Evolutionary conservation across 2,113 vertebrate genomes (phyloP).

Genomic region (Lathamus discolor): DNA sequence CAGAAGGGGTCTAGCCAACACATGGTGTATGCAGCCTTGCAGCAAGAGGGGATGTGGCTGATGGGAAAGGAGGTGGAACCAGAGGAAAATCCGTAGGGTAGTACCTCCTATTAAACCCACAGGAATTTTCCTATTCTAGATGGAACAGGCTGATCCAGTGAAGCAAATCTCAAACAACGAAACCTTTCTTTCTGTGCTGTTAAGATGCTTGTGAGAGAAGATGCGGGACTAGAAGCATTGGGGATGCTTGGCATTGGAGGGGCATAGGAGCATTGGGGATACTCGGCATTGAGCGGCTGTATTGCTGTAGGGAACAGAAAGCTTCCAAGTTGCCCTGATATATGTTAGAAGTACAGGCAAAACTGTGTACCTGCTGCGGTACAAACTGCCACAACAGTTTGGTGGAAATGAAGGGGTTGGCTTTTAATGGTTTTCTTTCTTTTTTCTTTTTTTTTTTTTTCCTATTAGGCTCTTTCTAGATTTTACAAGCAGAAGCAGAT

Average conservation of each 20-base stretch:
- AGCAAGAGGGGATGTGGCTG: conserved; percentile 59
- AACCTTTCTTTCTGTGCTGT: background rate
- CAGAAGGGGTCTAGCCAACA: conserved; percentile 61
- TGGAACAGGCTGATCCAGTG: conserved; percentile 30
- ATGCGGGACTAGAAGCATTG: background rate
- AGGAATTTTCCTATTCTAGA: conserved; percentile 60
- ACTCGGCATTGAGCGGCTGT: background rate
- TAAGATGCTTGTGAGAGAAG: background rate
- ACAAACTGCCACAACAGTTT: background rate
- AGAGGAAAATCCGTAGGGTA: conserved; percentile 54
- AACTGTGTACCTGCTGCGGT: background rate
- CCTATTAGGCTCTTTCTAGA: background rate
- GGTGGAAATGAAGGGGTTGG: background rate
- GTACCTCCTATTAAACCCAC: conserved; percentile 54
- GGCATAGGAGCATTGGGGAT: background rate
- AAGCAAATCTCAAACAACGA: background rate
- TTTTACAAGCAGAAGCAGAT: conserved; percentile 52
- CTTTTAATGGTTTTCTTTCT: background rate
- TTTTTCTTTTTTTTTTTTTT: background rate
- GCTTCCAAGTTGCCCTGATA: background rate
- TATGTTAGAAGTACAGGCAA: background rate
- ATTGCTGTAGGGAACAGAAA: background rate
- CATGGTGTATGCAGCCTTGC: conserved; percentile 58
- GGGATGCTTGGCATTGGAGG: background rate
- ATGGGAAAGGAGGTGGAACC: conserved; percentile 64